Conservation (phyloP, 1,140 invertebrate species). For the Drosophila grimshawi region DNA sequence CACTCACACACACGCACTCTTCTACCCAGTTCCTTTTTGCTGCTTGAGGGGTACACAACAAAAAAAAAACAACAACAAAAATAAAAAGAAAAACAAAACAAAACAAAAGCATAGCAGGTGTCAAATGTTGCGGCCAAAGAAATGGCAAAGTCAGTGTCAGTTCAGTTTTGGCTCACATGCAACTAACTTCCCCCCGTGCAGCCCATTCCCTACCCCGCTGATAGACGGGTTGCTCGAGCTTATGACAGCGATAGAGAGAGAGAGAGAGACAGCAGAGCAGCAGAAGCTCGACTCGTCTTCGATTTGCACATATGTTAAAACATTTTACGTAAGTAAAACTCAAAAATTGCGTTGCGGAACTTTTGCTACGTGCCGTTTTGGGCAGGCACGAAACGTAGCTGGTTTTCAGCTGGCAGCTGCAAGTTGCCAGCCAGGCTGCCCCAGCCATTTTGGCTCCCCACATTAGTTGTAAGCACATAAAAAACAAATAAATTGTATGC, state of each 20-base stretch:
- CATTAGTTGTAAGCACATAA: conserved; percentile 80
- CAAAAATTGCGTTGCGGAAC: conserved; percentile 79
- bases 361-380: conserved; percentile 71
- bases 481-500: conserved; percentile 81
- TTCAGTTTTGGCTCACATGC: conserved; percentile 15
- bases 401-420: conserved; percentile 60
- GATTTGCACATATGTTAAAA: conserved; percentile 66
- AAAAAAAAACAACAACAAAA: conserved; percentile 1
- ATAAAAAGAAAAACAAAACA: conserved; percentile 13
- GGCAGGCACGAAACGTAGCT: conserved; percentile 56
- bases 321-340: conserved; percentile 54
- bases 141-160: conserved; percentile 59
- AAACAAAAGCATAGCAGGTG: conserved; percentile 70
- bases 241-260: conserved; percentile 55
- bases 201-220: neutral
- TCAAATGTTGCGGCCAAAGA: conserved; percentile 75
- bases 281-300: conserved; percentile 43
- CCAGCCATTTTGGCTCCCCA: conserved; percentile 1
- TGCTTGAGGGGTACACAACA: neutral
- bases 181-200: neutral
- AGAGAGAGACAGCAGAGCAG: too few species aligned
- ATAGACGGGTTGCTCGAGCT: conserved; percentile 33
- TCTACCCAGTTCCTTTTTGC: neutral
- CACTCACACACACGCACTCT: neutral
- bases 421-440: conserved; percentile 1